Evolutionary conservation across 2,797 vertebrate species (phyloP), one percentile per base, ranked within the genome.

Genomic region (Adelosebastes latens): DNA sequence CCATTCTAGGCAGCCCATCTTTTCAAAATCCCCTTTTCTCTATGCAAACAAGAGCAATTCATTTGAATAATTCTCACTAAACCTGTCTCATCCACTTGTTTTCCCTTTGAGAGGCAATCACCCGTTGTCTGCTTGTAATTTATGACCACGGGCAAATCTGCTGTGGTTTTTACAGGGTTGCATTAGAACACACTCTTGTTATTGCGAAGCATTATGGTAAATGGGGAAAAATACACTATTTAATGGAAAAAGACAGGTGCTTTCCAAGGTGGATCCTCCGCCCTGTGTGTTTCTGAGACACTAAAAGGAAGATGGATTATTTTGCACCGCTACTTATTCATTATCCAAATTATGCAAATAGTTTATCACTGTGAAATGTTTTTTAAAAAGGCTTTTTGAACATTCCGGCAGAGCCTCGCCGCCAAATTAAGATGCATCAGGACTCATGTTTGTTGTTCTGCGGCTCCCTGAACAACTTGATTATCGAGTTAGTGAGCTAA

Each of bases 181-280:
- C 86, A 92, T 93, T 94, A 89, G 90, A 93, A 87, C 84, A 88
- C 76, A 81, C 8, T 74, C 93, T 55, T 89, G 90, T 75, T 93
- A 83, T 91, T 84, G 75, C 88, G 87, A 83, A 74, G 75, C 86
- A 69, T 81, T 78, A 79, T 85, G 93, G 92, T 91, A 92, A 90
- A 92, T 69, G 67, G 87, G 72, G 88, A 87, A 93, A 92, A 95
- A 96, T 88, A 58, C 18, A 42, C 89, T 76, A 91, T 92, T 84
- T 93, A 95, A 96, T 95, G 89, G 90, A 84, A 92, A 86, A 83
- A 82, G 92, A 94, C 93, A 94, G 87, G 79, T 78, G 83, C 72
- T 83, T 87, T 94, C 85, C 83, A 87, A 87, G 90, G 88, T 90
- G 82, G 92, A 90, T 92, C 91, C 90, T 84, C 88, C 81, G 69